Evolutionary conservation across 2,797 vertebrate genomes (phyloP).

Genomic region (Channa striata): DNA sequence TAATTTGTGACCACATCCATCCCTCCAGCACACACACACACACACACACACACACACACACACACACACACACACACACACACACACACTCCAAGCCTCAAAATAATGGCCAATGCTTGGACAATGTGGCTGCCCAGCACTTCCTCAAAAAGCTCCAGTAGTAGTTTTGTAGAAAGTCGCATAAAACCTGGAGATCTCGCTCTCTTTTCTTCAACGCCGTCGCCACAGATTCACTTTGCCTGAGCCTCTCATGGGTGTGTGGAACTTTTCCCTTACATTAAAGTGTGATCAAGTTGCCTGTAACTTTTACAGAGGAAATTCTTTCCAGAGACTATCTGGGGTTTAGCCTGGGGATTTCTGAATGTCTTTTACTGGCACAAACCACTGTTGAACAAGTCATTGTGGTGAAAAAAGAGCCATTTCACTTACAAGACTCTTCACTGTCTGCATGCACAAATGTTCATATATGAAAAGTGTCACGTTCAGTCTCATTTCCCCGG

Average conservation of each 20-base stretch:
- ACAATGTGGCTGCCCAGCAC: conserved; percentile 46
- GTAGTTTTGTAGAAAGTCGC: conserved; percentile 52
- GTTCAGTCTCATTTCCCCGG: conserved; percentile 3
- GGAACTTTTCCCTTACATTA: conserved; percentile 48
- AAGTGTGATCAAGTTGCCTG: conserved; percentile 54
- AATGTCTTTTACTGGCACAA: conserved; percentile 54
- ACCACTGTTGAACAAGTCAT: conserved; percentile 54
- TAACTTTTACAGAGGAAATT: conserved; percentile 65
- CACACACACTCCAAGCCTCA: conserved; percentile 35
- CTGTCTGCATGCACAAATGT: conserved; percentile 1
- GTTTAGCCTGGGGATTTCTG: conserved; percentile 54
- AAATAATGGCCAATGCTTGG: conserved; percentile 35
- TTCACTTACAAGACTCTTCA: conserved; percentile 14
- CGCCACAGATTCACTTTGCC: conserved; percentile 35
- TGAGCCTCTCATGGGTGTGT: conserved; percentile 48
- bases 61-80: neutral
- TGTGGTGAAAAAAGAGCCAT: conserved; percentile 49
- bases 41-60: neutral
- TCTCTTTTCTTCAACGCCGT: conserved; percentile 20
- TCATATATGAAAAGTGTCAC: conserved; percentile 7
- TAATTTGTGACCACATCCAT: conserved; percentile 14
- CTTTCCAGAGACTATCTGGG: conserved; percentile 55
- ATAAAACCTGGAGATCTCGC: conserved; percentile 50
- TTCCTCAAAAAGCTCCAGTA: conserved; percentile 59
- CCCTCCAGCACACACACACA: conserved; percentile 7